A percentile compares a stretch with the other conserved stretches of the same genome.
phyloP scores from a whole-genome alignment of 1,140 invertebrate genomes.

The Proales similis region DNA sequence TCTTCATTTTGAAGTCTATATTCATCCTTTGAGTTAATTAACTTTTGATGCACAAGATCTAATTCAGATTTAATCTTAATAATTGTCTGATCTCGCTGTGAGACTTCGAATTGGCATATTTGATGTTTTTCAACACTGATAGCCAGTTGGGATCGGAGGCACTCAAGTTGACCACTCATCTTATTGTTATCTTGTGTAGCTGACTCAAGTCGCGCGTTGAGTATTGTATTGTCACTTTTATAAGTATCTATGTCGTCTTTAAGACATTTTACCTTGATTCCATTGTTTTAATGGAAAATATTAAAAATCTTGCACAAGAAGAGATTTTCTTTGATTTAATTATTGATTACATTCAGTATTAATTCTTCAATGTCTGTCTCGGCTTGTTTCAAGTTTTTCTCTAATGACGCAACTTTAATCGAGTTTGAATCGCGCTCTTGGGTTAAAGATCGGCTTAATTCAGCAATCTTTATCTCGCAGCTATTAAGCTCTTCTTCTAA shows the following conservation, averaged over 20 bases:
- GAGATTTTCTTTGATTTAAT: too few relatives aligned
- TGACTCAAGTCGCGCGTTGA: not conserved
- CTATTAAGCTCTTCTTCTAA: too few relatives aligned
- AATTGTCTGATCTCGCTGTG: conserved; percentile 27
- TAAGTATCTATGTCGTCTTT: conserved; percentile 5
- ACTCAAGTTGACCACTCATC: conserved; percentile 17
- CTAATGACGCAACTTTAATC: too few relatives aligned
- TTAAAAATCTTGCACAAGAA: too few relatives aligned
- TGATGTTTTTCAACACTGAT: conserved; percentile 14
- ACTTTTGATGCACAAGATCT: conserved; percentile 3
- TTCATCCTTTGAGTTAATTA: not conserved
- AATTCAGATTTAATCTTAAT: conserved; percentile 22
- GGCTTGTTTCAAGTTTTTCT: too few relatives aligned
- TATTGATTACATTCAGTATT: too few relatives aligned
- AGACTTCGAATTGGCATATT: conserved; percentile 24
- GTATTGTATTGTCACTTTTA: conserved; percentile 4
- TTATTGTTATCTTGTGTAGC: conserved; percentile 26
- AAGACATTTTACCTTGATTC: too few relatives aligned
- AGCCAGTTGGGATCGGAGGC: conserved; percentile 2
- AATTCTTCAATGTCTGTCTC: too few relatives aligned
- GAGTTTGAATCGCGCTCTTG: too few relatives aligned
- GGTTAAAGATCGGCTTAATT: too few relatives aligned
- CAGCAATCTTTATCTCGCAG: too few relatives aligned
- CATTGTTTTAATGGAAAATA: too few relatives aligned
- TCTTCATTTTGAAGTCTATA: conserved; percentile 13